Conservation (phyloP, 2,113 vertebrate genomes). For the Peromyscus leucopus region DNA sequence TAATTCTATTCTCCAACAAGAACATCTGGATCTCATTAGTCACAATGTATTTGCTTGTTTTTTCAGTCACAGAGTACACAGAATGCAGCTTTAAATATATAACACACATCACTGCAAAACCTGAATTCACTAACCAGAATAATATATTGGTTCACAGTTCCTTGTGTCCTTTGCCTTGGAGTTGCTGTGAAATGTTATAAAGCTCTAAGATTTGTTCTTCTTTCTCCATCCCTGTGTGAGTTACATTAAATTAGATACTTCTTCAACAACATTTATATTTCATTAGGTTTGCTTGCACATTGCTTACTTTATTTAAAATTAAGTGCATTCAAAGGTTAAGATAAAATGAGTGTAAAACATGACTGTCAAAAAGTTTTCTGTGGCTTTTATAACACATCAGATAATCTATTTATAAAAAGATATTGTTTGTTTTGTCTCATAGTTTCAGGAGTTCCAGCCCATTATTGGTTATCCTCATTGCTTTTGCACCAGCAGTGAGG, state of each 20-base stretch:
- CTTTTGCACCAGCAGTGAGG: not conserved
- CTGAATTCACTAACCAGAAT: not conserved
- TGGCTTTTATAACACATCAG: not conserved
- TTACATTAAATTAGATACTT: not conserved
- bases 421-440: not conserved
- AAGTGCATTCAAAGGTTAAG: not conserved
- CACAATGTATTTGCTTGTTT: conserved; percentile 21
- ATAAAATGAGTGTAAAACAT: not conserved
- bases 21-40: conserved; percentile 8
- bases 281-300: not conserved
- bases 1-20: conserved; percentile 10
- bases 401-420: not conserved
- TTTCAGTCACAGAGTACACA: not conserved
- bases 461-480: not conserved
- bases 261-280: conserved; percentile 13
- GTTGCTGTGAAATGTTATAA: not conserved
- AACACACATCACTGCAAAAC: not conserved
- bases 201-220: not conserved
- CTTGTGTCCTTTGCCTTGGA: conserved; percentile 2
- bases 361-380: not conserved
- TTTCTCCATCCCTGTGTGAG: not conserved
- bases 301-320: not conserved
- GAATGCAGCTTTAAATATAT: conserved; percentile 37
- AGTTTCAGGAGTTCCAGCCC: not conserved
- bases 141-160: not conserved